Conservation (phyloP, 2,113 vertebrate genomes). For the Psettodes erumei region DNA sequence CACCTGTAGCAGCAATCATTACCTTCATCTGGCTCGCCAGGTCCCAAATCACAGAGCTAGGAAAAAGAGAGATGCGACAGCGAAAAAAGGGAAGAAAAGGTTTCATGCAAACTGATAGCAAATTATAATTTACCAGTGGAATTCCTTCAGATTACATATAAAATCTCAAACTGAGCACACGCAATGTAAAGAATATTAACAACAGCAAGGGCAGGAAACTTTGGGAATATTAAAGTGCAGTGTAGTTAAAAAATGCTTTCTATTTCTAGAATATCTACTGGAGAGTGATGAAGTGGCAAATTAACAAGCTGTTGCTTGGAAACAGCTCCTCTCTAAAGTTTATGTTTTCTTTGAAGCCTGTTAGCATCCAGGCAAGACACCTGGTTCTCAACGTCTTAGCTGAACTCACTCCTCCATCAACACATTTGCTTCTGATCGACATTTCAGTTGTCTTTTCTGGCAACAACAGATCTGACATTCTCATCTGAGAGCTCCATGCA, state of each 20-base stretch:
- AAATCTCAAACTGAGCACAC: not conserved
- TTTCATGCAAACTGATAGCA: not conserved
- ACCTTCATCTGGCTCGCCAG: slow-evolving; percentile 69
- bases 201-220: not conserved
- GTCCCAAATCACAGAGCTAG: slow-evolving; percentile 28
- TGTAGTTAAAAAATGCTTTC: not conserved
- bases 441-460: slow-evolving; percentile 13
- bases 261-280: slow-evolving; percentile 44
- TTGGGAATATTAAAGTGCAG: not conserved
- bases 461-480: not conserved
- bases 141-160: not conserved
- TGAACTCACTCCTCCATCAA: not conserved
- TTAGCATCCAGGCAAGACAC: slow-evolving; percentile 5
- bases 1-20: slow-evolving; percentile 55
- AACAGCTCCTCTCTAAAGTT: slow-evolving; percentile 48
- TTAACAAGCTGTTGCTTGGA: slow-evolving; percentile 56
- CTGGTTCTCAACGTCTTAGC: not conserved
- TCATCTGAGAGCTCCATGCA: slow-evolving; percentile 23
- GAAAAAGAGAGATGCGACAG: slow-evolving; percentile 7
- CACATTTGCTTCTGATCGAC: slow-evolving; percentile 21
- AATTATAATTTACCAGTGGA: not conserved
- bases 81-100: not conserved
- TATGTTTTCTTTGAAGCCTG: slow-evolving; percentile 22
- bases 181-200: not conserved
- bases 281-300: slow-evolving; percentile 65